Percentiles rank a stretch among this genome's conserved stretches.
Evolutionary conservation across 2,797 vertebrate species (phyloP).

Genomic region (Avahi laniger): DNA sequence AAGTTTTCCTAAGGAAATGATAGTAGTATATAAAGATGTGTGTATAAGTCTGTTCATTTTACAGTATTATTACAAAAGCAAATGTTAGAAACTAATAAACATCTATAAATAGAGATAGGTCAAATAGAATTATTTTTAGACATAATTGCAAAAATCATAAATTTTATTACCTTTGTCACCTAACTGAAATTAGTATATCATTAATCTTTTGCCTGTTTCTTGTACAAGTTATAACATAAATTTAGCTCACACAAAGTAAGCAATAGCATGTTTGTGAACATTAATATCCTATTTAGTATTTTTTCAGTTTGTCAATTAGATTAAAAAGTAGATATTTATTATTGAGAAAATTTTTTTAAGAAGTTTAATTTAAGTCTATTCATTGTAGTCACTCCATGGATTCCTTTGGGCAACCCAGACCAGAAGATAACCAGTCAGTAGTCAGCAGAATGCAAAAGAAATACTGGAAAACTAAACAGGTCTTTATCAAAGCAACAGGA

Average conservation of each 20-base stretch:
- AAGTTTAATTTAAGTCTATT: slow-evolving; percentile 53
- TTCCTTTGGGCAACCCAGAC: slow-evolving; percentile 83
- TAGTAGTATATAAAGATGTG: background rate
- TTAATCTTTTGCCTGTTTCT: slow-evolving; percentile 30
- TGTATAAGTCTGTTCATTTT: slow-evolving; percentile 34
- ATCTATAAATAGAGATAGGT: background rate
- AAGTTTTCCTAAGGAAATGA: slow-evolving; percentile 25
- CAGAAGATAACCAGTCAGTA: slow-evolving; percentile 87
- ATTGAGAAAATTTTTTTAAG: background rate
- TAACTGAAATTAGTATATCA: slow-evolving; percentile 13
- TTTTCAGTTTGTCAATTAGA: slow-evolving; percentile 20
- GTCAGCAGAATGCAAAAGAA: slow-evolving; percentile 92
- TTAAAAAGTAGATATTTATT: slow-evolving; percentile 32
- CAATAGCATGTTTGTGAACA: slow-evolving; percentile 22
- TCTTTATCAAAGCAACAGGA: slow-evolving; percentile 91
- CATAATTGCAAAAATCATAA: slow-evolving; percentile 18
- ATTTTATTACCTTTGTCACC: slow-evolving; percentile 32
- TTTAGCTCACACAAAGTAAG: background rate
- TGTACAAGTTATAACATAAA: slow-evolving; percentile 34
- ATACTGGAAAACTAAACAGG: slow-evolving; percentile 93
- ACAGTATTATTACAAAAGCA: slow-evolving; percentile 26
- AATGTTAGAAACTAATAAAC: slow-evolving; percentile 42
- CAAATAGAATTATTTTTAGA: slow-evolving; percentile 36
- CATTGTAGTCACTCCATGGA: slow-evolving; percentile 84
- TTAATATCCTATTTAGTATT: slow-evolving; percentile 15